Conservation (phyloP, 2,888 invertebrate species). For the Cephus runcator region DNA sequence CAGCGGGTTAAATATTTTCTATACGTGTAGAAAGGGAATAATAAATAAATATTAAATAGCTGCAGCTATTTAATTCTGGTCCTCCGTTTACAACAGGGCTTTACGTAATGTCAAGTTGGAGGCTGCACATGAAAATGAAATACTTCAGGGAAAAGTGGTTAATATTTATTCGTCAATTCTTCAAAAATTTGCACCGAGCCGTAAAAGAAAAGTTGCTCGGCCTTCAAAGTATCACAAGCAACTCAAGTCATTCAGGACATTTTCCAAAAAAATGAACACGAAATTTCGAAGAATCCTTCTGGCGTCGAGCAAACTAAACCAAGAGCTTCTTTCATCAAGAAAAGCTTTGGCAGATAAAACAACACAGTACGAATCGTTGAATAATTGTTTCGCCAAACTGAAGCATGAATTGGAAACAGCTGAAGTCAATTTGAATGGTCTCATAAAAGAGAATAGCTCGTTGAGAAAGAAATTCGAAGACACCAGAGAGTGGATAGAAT, state of each 20-base stretch:
- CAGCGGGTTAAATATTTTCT: not conserved
- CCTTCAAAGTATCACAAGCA: slow-evolving; percentile 15
- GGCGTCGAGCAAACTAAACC: slow-evolving; percentile 32
- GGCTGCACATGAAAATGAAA: slow-evolving; percentile 32
- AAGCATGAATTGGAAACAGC: slow-evolving; percentile 36
- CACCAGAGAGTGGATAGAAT: slow-evolving; percentile 37
- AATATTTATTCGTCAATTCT: slow-evolving; percentile 38
- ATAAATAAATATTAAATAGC: too few relatives aligned
- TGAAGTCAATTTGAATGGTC: slow-evolving; percentile 36
- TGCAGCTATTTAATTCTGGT: not conserved
- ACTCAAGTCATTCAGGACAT: slow-evolving; percentile 25
- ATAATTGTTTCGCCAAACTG: slow-evolving; percentile 31
- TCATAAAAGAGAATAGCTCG: slow-evolving; percentile 37
- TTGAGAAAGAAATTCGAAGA: slow-evolving; percentile 42
- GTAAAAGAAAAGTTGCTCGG: not conserved
- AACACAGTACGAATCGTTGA: slow-evolving; percentile 28
- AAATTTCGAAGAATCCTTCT: slow-evolving; percentile 29
- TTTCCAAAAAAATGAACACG: slow-evolving; percentile 29
- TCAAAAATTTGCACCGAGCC: slow-evolving; percentile 35
- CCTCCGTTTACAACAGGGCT: slow-evolving; percentile 16
- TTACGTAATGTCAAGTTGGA: slow-evolving; percentile 27
- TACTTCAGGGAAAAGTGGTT: slow-evolving; percentile 37
- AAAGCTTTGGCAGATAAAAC: slow-evolving; percentile 30
- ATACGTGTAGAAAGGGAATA: not conserved
- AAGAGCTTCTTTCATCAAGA: slow-evolving; percentile 27